Conservation (phyloP, 2,797 vertebrate genomes). For the Mus spretus region DNA sequence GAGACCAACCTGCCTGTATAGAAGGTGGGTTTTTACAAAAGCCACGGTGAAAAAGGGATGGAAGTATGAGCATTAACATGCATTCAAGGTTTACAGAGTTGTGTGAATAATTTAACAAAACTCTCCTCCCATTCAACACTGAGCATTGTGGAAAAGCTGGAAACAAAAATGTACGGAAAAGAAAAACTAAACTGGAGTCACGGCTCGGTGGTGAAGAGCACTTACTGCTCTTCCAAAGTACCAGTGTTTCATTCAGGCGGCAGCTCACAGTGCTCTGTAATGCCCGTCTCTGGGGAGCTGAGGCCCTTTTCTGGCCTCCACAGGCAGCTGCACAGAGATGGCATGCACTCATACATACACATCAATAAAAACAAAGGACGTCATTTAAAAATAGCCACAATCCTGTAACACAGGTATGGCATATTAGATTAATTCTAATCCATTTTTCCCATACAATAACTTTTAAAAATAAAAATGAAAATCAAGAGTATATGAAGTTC, state of each 20-base stretch:
- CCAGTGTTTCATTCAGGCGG: neutral
- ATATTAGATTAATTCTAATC: slow-evolving; percentile 3
- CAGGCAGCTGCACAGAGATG: neutral
- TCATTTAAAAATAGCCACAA: slow-evolving; percentile 13
- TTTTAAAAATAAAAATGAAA: neutral
- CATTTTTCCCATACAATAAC: slow-evolving; percentile 7
- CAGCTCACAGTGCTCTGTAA: neutral
- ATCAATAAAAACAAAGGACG: neutral
- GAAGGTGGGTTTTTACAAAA: slow-evolving; percentile 8
- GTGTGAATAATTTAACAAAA: slow-evolving; percentile 27
- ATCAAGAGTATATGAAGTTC: slow-evolving; percentile 38
- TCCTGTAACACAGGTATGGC: neutral
- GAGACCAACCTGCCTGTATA: slow-evolving; percentile 94
- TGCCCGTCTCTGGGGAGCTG: neutral
- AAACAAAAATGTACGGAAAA: slow-evolving; percentile 50
- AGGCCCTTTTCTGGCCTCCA: neutral
- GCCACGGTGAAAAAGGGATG: neutral
- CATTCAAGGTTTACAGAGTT: slow-evolving; percentile 19
- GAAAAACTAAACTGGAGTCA: neutral
- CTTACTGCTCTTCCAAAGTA: neutral
- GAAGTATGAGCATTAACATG: slow-evolving; percentile 41
- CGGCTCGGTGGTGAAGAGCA: neutral
- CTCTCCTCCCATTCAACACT: neutral
- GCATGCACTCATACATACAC: no score
- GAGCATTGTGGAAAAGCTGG: slow-evolving; percentile 23